Base-by-base conservation (phyloP, 2,888 invertebrate genomes). In the Notocelia uddmanniana region DNA sequence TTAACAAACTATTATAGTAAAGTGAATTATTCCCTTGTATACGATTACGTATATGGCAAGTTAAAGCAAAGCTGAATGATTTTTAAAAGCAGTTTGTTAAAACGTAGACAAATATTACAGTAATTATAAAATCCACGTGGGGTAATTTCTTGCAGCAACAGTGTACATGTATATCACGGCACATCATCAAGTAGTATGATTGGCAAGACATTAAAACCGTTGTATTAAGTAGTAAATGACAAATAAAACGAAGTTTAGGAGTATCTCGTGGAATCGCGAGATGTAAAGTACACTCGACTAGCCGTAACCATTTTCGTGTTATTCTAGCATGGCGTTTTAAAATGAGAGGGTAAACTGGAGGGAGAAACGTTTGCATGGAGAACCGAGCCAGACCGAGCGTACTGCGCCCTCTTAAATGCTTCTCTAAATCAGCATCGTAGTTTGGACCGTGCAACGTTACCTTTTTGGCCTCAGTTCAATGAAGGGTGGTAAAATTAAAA, bases 281-380 rank as follows among this genome's bases (percentile, higher is more conserved):
- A 76, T 74, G 77, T 77, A 76, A 79, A 76, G 79, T 83, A 79
- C 78, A 76, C 76, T 74, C 76, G 78, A 69, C 70, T 70, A 71
- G 73, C 74, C 81, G 80, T 80, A 82, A 80, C 70, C 75, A 75
- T 74, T 76, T n/a, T n/a, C n/a, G n/a, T n/a, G n/a, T n/a, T n/a
- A n/a, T n/a, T n/a, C n/a, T n/a, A n/a, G n/a, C n/a, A n/a, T n/a
- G n/a, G n/a, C n/a, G n/a, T n/a, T n/a, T n/a, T n/a, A n/a, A n/a
- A n/a, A n/a, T n/a, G n/a, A n/a, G n/a, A n/a, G n/a, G n/a, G n/a
- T n/a, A n/a, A n/a, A n/a, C n/a, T n/a, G n/a, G n/a, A n/a, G n/a
- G n/a, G n/a, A n/a, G n/a, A n/a, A n/a, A n/a, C n/a, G n/a, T n/a
- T n/a, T n/a, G n/a, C n/a, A n/a, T n/a, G n/a, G n/a, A n/a, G n/a